Base-by-base conservation (phyloP, 2,797 vertebrate genomes). In the Gymnothorax javanicus region DNA sequence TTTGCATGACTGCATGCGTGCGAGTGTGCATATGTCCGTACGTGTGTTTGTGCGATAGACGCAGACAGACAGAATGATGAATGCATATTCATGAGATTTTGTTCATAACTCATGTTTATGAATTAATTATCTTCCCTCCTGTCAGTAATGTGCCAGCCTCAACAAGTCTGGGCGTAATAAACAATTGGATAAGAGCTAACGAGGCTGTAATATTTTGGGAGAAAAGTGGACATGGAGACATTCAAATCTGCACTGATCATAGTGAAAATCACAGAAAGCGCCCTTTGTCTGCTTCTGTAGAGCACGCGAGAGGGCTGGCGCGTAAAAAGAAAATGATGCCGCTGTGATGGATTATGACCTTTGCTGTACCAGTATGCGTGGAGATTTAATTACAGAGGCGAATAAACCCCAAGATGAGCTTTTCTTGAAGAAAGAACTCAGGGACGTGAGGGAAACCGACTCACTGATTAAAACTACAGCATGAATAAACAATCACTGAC, bases 341-440 rank as follows among this genome's bases (percentile, higher is more conserved):
- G 94, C 93, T 91, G 92, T 94, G 94, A 95, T 95, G 93, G 94
- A 96, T 95, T 93, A 92, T 95, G 95, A 96, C 95, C 95, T 95
- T 95, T 95, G 90, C 92, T 92, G 92, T 90, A 89, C 92, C 93
- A 95, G 95, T 95, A 94, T 92, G 92, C 93, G 94, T 93, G 91
- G 93, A 94, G 93, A 96, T 94, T 94, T 95, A 96, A 95, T 96
- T 96, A 96, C 93, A 58, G 89, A 93, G 92, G 89, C 91, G 85
- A 85, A 87, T 87, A 91, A 89, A 89, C 85, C 87, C 84, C 50
- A 52, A 79, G 86, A 87, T 64, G 73, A 57, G 86, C 50, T 52
- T 73, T 88, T 83, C 87, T 88, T 87, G 87, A 86, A 81, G 52
- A 77, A 81, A 77, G 77, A 79, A 77, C 75, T 62, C 69, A 27